These are phyloP conservation scores for Apomyelois bistriatella DNA, from an alignment of 2,888 invertebrate species.

Conservation along the genomic window DNA sequence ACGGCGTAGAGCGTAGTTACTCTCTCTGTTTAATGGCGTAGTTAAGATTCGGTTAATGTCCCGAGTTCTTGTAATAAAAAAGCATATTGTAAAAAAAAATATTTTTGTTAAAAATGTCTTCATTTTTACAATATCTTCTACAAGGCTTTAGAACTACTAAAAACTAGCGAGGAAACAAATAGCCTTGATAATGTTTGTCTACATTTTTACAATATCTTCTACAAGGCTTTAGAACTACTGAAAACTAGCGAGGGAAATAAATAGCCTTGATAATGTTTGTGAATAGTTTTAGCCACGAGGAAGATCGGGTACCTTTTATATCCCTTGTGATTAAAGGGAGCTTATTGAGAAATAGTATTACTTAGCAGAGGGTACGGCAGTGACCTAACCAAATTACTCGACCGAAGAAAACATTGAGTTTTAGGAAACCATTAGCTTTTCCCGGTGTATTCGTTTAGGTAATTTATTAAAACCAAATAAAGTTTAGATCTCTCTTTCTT, in stretches of 20 bases:
- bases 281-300: not conserved
- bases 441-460: too few relatives aligned
- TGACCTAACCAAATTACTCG: not conserved
- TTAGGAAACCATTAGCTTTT: not conserved
- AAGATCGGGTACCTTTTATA: not conserved
- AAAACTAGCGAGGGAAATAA: not conserved
- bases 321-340: slow-evolving; percentile 2
- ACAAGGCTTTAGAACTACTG: not conserved
- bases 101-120: too few relatives aligned
- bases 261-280: not conserved
- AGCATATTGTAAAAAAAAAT: too few relatives aligned
- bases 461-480: too few relatives aligned
- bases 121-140: not conserved
- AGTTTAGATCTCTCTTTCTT: too few relatives aligned
- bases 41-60: too few relatives aligned
- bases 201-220: not conserved
- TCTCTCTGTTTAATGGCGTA: too few relatives aligned
- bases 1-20: too few relatives aligned
- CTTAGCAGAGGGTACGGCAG: not conserved
- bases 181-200: too few relatives aligned
- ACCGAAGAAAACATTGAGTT: not conserved
- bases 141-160: not conserved
- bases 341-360: not conserved
- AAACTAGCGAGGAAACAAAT: not conserved
- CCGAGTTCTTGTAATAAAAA: too few relatives aligned